Percentiles rank a stretch among this genome's conserved stretches.
phyloP scores from a whole-genome alignment of 2,113 vertebrate genomes.

The Dicentrarchus labrax region DNA sequence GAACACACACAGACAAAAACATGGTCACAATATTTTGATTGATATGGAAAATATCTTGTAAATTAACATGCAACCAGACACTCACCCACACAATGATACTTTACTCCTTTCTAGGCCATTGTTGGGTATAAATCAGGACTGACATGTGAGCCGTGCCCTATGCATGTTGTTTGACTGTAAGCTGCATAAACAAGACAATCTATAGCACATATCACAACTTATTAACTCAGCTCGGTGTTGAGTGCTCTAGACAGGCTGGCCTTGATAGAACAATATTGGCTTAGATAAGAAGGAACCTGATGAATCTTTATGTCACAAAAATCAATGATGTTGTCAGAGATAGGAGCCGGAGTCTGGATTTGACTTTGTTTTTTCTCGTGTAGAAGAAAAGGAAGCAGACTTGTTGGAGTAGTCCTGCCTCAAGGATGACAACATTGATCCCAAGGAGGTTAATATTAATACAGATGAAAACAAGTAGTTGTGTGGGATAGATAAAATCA shows the following conservation, averaged over 20 bases:
- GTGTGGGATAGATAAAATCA: conserved; percentile 10
- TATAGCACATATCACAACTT: conserved; percentile 38
- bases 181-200: conserved; percentile 54
- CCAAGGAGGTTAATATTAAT: conserved; percentile 41
- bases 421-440: conserved; percentile 36
- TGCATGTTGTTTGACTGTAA: conserved; percentile 54
- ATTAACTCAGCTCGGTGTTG: conserved; percentile 43
- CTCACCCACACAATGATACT: not conserved
- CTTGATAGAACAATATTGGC: conserved; percentile 16
- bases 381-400: not conserved
- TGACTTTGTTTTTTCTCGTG: not conserved
- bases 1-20: conserved; percentile 27
- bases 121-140: conserved; percentile 44
- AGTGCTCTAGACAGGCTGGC: conserved; percentile 22
- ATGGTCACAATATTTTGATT: not conserved
- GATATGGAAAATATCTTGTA: conserved; percentile 17
- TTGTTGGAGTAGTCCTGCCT: conserved; percentile 2
- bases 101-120: not conserved
- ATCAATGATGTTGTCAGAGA: conserved; percentile 32
- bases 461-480: conserved; percentile 2
- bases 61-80: conserved; percentile 14
- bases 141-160: conserved; percentile 57
- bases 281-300: conserved; percentile 7
- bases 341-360: not conserved
- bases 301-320: conserved; percentile 42